Evolutionary conservation across 2,888 invertebrate genomes (phyloP), one percentile per base, ranked within the genome.

Genomic region (Drosophila atripex): DNA sequence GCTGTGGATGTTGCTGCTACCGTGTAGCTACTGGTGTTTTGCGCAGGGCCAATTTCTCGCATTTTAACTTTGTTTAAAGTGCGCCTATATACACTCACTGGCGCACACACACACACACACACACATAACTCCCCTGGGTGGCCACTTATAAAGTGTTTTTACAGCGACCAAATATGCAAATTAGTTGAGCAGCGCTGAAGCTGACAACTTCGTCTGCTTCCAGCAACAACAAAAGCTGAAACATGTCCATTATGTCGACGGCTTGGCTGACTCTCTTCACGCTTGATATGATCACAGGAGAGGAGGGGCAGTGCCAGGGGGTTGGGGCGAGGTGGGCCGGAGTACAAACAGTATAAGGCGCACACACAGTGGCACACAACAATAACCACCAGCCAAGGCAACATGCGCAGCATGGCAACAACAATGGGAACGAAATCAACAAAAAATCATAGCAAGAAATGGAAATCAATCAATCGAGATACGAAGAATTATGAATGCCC

Each of bases 51-150:
- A 76, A 73, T 80, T 80, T 82, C 78, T 84, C 72, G 58, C 74
- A 73, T 78, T 85, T 87, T 85, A 85, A 83, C 88, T 83, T 85
- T 83, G 83, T 85, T 85, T 83, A 85, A 80, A 87, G 88, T 76
- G 65, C 76, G 68, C 73, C 74, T 59, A 73, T 73, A 57, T 52
- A 66, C 61, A 52, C 51, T 23, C 21, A 23, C 0, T 23, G 21
- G 21, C 21, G 4, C 21, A 23, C 21, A 54, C 56, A 49, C 38
- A 51, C 23, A 16, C 43, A 61, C 30, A 39, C n/a, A 52, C 38
- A 53, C 18, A 43, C 57, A 14, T n/a, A n/a, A 41, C 46, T 43
- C 21, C 77, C 77, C 85, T 86, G 87, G 82, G 87, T 87, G 89
- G 87, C 85, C 88, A 88, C 88, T 87, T 82, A 72, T 77, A 78